phyloP scores from a whole-genome alignment of 1,140 invertebrate species.

The Penaeus japonicus region DNA sequence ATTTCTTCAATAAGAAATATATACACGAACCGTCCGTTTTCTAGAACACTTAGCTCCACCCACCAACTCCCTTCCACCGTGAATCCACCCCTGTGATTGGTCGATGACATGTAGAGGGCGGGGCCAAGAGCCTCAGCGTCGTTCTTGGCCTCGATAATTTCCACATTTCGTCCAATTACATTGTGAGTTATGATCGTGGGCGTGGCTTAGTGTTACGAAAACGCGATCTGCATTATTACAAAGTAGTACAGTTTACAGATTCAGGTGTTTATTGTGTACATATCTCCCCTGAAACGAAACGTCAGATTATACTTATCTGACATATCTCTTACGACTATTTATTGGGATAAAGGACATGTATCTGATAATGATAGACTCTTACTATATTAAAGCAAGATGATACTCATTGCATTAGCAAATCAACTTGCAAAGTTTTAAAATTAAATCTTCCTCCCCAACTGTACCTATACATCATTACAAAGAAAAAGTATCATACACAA shows the following conservation, averaged over 20 bases:
- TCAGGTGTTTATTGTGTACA: neutral
- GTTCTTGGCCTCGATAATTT: neutral
- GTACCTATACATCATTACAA: too few species aligned
- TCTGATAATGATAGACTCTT: too few species aligned
- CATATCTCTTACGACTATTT: too few species aligned
- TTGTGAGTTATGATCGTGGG: neutral
- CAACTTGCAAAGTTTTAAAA: too few species aligned
- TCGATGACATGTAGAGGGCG: neutral
- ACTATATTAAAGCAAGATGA: too few species aligned
- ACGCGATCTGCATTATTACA: neutral
- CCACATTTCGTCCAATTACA: neutral
- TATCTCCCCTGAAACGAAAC: too few species aligned
- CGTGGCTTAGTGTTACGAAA: neutral
- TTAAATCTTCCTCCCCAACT: too few species aligned
- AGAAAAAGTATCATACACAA: too few species aligned
- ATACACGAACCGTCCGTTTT: neutral
- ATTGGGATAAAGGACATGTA: too few species aligned
- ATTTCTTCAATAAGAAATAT: neutral
- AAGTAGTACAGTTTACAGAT: neutral
- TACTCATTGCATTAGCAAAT: too few species aligned
- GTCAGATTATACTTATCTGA: too few species aligned
- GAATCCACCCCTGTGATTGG: neutral
- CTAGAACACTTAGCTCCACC: neutral
- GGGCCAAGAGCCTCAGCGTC: slow-evolving; percentile 28
- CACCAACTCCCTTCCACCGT: neutral